Percentiles rank a stretch among this genome's conserved stretches.
phyloP scores from a whole-genome alignment of 2,113 vertebrate genomes.

The Peromyscus leucopus region DNA sequence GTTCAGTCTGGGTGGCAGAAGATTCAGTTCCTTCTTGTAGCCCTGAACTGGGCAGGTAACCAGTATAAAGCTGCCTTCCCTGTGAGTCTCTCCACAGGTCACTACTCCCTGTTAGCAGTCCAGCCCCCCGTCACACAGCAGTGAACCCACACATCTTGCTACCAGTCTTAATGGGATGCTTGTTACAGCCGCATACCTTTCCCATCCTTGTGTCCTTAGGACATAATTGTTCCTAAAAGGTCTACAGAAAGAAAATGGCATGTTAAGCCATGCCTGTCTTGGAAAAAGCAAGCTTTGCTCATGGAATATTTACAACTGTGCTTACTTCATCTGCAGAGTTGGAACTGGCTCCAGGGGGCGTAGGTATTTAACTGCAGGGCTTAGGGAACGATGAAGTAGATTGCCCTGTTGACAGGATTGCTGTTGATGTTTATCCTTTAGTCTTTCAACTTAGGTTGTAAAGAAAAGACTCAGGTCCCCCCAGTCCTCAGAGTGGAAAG shows the following conservation, averaged over 20 bases:
- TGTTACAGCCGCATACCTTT: conserved; percentile 49
- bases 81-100: background rate
- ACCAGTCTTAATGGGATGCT: conserved; percentile 47
- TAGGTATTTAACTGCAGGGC: conserved; percentile 60
- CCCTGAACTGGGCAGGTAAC: conserved; percentile 34
- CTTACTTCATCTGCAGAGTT: conserved; percentile 27
- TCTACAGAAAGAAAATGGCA: conserved; percentile 61
- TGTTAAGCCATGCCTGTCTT: conserved; percentile 78
- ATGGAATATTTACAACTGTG: conserved; percentile 64
- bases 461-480: background rate
- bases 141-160: conserved; percentile 52
- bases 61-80: background rate
- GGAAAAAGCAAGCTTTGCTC: conserved; percentile 58
- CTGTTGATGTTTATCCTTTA: conserved; percentile 30
- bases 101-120: background rate
- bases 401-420: conserved; percentile 17
- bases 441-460: conserved; percentile 16
- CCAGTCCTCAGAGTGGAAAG: background rate
- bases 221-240: conserved; percentile 57
- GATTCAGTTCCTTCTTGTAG: conserved; percentile 46
- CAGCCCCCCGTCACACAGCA: background rate
- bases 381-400: background rate
- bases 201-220: conserved; percentile 62
- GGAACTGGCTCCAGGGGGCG: conserved; percentile 27
- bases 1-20: background rate